Evolutionary conservation across 2,113 vertebrate genomes (phyloP), one percentile per base, ranked within the genome.

Genomic region (Coryphaenoides rupestris): DNA sequence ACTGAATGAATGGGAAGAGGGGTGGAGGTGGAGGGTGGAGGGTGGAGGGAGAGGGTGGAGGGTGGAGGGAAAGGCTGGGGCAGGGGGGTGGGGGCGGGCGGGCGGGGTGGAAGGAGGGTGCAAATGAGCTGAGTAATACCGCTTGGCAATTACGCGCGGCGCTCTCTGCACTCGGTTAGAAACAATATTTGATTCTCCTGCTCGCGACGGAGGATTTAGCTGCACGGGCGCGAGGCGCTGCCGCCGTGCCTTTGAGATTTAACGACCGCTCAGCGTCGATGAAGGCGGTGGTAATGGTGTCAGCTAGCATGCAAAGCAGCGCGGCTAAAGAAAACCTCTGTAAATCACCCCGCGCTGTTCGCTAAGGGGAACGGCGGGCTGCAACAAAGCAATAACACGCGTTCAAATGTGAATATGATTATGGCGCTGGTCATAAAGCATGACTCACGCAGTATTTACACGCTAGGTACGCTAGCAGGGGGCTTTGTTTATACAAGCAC

Each of bases 61-160:
- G 16, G 17, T 10, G 21, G 62, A n/a, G n/a, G n/a, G n/a, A n/a
- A n/a, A n/a, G n/a, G n/a, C n/a, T n/a, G n/a, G 33, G 9, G 33
- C 1, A 6, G 33, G 6, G 24, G 65, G 23, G 55, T 16, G 45
- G 68, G 63, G 55, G 59, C 23, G 0, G 24, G 10, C 62, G 64
- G 66, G 19, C 55, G 54, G 16, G 17, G 10, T 17, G 62, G 59
- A 7, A 40, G 69, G 57, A 69, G 78, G 33, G 33, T 40, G 33
- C 74, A 83, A 86, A 88, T 82, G 73, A 75, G 54, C 73, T 83
- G 76, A 74, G 76, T 78, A 82, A 84, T 78, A 66, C 63, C n/a
- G 71, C 66, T 59, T 76, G 75, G 69, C 72, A 72, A 77, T 79
- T 74, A 71, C 73, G 33, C 76, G 72, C 63, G 67, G 55, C 40